Conservation (phyloP, 1,140 invertebrate species). For the Orussus abietinus region DNA sequence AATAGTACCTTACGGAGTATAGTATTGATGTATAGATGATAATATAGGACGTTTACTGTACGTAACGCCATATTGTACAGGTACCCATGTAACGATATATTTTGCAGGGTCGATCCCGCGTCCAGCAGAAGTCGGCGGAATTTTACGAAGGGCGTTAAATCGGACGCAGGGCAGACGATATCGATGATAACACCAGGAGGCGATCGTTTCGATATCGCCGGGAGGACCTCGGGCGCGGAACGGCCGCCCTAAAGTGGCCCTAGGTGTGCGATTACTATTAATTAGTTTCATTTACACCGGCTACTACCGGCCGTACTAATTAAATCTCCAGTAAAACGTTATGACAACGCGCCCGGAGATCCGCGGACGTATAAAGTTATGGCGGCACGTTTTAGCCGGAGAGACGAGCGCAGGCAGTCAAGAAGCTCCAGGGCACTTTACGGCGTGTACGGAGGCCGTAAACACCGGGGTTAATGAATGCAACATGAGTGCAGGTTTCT, state of each 20-base stretch:
- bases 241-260: conserved; percentile 5
- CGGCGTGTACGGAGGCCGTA: conserved; percentile 16
- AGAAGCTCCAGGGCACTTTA: conserved; percentile 24
- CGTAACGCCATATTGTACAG: too few relatives aligned
- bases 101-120: too few relatives aligned
- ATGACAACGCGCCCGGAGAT: conserved; percentile 14
- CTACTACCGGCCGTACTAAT: conserved; percentile 15
- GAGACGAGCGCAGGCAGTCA: conserved; percentile 15
- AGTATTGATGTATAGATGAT: too few relatives aligned
- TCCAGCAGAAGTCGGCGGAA: too few relatives aligned
- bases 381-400: conserved; percentile 11
- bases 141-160: too few relatives aligned
- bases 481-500: conserved; percentile 12
- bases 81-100: too few relatives aligned
- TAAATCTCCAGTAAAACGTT: conserved; percentile 19
- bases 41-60: too few relatives aligned
- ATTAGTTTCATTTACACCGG: conserved; percentile 21
- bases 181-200: too few relatives aligned
- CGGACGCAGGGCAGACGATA: too few relatives aligned
- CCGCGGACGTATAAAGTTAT: conserved; percentile 7
- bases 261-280: conserved; percentile 8
- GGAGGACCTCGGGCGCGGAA: too few relatives aligned
- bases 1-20: too few relatives aligned
- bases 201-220: too few relatives aligned
- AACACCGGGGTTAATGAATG: conserved; percentile 24